Percentiles rank a stretch among this genome's conserved stretches.
phyloP scores from a whole-genome alignment of 2,888 invertebrate genomes.

The Phyllotreta cruciferae region DNA sequence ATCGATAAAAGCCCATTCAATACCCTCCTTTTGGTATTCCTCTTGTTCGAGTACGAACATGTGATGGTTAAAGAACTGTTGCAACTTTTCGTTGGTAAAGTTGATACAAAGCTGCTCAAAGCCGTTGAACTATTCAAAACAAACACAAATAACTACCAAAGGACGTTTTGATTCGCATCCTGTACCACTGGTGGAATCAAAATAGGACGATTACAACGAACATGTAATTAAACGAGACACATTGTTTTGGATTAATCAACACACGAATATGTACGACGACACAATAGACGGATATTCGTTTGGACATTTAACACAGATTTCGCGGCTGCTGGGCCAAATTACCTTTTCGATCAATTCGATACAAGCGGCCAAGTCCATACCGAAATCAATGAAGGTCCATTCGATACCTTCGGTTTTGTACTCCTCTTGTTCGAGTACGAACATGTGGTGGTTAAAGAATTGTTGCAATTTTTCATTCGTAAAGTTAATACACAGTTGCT shows the following conservation, averaged over 20 bases:
- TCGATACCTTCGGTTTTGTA: conserved; percentile 93
- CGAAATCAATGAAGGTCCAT: conserved; percentile 97
- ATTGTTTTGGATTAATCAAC: neutral
- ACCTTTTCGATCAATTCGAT: conserved; percentile 96
- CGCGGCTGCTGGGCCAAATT: conserved; percentile 57
- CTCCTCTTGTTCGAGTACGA: conserved; percentile 96
- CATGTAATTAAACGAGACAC: conserved; percentile 2
- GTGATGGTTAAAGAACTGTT: conserved; percentile 95
- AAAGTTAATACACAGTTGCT: conserved; percentile 98
- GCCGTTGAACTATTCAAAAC: conserved; percentile 75
- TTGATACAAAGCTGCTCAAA: conserved; percentile 95
- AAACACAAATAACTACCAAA: conserved; percentile 47
- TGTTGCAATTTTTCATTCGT: conserved; percentile 98
- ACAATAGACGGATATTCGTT: conserved; percentile 3
- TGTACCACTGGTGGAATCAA: conserved; percentile 48
- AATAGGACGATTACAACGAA: conserved; percentile 26
- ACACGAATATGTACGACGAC: conserved; percentile 11
- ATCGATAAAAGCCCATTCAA: conserved; percentile 92
- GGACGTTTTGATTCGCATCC: conserved; percentile 44
- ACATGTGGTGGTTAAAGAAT: conserved; percentile 99
- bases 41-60: conserved; percentile 95
- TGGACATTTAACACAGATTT: conserved; percentile 17
- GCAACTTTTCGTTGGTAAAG: conserved; percentile 92
- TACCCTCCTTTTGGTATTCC: conserved; percentile 89
- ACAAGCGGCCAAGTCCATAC: conserved; percentile 95